Base-by-base conservation (phyloP, 2,113 vertebrate species). In the Anoplopoma fimbria region DNA sequence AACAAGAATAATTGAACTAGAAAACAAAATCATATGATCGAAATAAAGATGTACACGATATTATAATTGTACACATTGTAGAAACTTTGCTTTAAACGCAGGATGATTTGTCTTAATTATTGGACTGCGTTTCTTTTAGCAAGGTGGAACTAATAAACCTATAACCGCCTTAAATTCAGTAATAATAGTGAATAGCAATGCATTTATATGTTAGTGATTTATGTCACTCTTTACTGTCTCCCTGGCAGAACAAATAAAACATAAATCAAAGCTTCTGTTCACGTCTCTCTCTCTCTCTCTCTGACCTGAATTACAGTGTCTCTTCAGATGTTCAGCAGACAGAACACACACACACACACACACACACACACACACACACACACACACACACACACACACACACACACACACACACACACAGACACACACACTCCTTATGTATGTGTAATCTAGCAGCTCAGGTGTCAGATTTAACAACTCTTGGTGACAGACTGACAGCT, bases 381-480 rank as follows among this genome's bases (percentile, higher is more conserved):
- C 21, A 53, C 49, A n/a, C 21, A n/a, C 49, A 53, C 51, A n/a
- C 51, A 53, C 21, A 53, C 21, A 53, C 51, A 53, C 21, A 53
- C 51, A n/a, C 51, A 53, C 51, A n/a, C 15, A 6, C 47, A 51
- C 19, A 51, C 19, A 51, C 47, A 49, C 15, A 49, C 47, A 21
- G 13, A 19, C 47, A 49, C 47, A n/a, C 51, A 53, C 23, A 49
- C 15, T 23, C 0, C 61, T 15, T 6, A 38, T 69, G 60, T 19
- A 62, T 45, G 82, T 87, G 89, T 57, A 57, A 73, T 82, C 31
- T 47, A 47, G 53, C 78, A 70, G 67, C 79, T 60, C 63, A 81
- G 86, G 75, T 67, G 79, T 90, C 72, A 82, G 42, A 60, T 69
- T 69, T 74, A 69, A 34, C 71, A 4, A 13, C 60, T 51, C 15